These are phyloP conservation scores for Limnodromus scolopaceus DNA, from an alignment of 2,797 vertebrate species.

Conservation along the genomic window DNA sequence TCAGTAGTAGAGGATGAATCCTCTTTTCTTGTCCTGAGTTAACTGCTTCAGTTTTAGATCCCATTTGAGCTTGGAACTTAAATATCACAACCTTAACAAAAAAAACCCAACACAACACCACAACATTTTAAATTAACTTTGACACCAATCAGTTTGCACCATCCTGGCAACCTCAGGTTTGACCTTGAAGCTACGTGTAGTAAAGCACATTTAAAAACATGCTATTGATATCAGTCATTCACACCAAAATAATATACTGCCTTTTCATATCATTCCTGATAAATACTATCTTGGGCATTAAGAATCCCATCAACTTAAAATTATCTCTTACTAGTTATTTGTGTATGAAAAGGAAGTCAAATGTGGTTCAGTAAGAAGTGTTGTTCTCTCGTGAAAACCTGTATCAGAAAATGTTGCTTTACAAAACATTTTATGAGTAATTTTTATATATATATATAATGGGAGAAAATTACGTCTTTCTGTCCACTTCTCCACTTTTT, in stretches of 20 bases:
- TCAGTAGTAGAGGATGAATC: not conserved
- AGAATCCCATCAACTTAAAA: not conserved
- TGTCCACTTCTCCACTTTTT: not conserved
- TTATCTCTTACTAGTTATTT: not conserved
- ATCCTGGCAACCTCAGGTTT: not conserved
- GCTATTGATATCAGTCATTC: not conserved
- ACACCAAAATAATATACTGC: not conserved
- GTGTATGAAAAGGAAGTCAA: not conserved
- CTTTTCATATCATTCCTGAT: not conserved
- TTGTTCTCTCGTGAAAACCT: not conserved
- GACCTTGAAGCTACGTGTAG: not conserved
- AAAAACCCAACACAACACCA: not conserved
- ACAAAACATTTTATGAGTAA: not conserved
- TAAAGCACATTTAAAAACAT: not conserved
- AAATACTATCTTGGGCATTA: not conserved
- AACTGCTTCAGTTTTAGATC: not conserved
- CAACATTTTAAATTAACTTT: not conserved
- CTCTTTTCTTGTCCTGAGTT: not conserved
- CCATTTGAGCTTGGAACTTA: not conserved
- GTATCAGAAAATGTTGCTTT: not conserved
- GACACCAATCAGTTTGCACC: not conserved
- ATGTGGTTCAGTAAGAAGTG: not conserved
- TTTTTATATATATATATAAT: not conserved
- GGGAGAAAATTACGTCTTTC: not conserved
- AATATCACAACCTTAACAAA: not conserved